Evolutionary conservation across 2,113 vertebrate species (phyloP), one percentile per base, ranked within the genome.

Genomic region (Rhipidura dahli): DNA sequence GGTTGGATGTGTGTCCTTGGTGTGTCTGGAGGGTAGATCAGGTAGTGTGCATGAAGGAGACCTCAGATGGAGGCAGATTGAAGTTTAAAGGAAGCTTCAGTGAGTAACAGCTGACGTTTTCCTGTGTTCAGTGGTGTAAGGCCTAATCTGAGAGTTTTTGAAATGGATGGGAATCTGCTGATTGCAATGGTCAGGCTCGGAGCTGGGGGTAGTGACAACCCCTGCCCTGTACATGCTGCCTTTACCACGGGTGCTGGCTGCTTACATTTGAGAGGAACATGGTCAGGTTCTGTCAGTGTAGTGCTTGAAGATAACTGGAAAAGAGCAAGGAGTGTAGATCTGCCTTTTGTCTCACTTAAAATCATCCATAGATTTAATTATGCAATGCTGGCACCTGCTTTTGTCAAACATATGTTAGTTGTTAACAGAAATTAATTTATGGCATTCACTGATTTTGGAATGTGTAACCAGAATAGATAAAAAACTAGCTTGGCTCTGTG

Each of bases 221-320:
- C 21, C 2, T 82, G 64, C 15, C 70, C 42, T 71, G 8, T 51
- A 39, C 15, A 2, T 27, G 27, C 54, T 60, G 39, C n/a, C n/a
- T 69, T 65, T 26, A 19, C 20, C 40, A 30, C 0, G 0, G 21
- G 10, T 80, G 35, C 37, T 53, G 2, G 1, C 31, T 80, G 64
- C 54, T 68, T 31, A 31, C 10, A n/a, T 85, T 72, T 50, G 14
- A 61, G 31, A 93, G 30, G 18, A 42, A 2, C 4, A 3, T 6
- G 5, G 26, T 65, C 35, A 13, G 10, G 16, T 76, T 40, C 31
- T 63, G 2, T 54, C 56, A 50, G 44, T 24, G 14, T 54, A 39
- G 40, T 1, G 1, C 35, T 77, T 91, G 35, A 49, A 75, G 59
- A 15, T 57, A 81, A 45, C 37, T 56, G 59, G 54, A 63, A 81